phyloP scores from a whole-genome alignment of 2,888 invertebrate genomes.

The Dione vanillae region DNA sequence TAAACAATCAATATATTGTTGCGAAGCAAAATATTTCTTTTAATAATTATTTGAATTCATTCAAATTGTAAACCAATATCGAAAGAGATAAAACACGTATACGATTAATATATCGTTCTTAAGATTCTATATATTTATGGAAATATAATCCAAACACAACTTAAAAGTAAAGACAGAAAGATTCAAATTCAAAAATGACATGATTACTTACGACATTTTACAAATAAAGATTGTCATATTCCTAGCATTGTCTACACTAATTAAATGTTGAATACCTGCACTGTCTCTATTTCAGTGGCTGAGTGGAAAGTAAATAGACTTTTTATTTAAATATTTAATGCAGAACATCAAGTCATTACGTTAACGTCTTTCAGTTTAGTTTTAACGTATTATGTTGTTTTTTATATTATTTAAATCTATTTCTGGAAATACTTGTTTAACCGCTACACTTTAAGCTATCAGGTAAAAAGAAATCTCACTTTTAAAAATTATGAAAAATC shows the following conservation, averaged over 20 bases:
- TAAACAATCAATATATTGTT: too few species aligned
- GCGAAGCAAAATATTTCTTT: too few species aligned
- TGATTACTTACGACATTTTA: conserved; percentile 12
- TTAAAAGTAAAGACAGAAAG: background rate
- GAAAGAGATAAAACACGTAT: too few species aligned
- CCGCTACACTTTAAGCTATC: too few species aligned
- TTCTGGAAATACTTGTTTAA: conserved; percentile 33
- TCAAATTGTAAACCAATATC: too few species aligned
- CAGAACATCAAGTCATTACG: conserved; percentile 48
- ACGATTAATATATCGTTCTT: background rate
- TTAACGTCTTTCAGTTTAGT: conserved; percentile 42
- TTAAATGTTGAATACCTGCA: conserved; percentile 44
- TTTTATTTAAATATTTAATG: conserved; percentile 61
- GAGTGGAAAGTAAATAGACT: conserved; percentile 51
- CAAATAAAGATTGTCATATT: background rate
- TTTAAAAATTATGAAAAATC: too few species aligned
- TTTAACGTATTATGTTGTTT: conserved; percentile 37
- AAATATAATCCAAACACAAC: background rate
- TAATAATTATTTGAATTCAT: too few species aligned
- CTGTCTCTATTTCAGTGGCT: conserved; percentile 21
- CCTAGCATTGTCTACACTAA: conserved; percentile 30
- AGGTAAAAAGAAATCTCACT: background rate
- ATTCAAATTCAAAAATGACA: background rate
- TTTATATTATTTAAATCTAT: conserved; percentile 13
- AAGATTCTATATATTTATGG: background rate